Evolutionary conservation across 2,797 vertebrate genomes (phyloP).

Genomic region (Sylvia borin): DNA sequence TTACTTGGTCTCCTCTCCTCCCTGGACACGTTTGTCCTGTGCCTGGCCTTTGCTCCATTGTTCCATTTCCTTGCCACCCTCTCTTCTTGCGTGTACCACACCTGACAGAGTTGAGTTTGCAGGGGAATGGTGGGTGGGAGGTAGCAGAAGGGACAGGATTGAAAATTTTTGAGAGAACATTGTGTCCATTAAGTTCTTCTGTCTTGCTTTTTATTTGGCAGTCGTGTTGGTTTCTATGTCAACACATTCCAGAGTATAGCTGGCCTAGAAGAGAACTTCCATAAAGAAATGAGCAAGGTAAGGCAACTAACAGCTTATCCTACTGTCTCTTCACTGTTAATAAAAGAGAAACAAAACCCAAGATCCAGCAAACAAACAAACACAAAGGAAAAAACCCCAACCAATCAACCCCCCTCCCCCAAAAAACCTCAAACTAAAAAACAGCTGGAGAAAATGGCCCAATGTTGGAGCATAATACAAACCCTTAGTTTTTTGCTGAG

Average conservation of each 20-base stretch:
- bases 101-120: neutral
- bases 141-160: neutral
- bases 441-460: neutral
- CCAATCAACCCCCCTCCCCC: neutral
- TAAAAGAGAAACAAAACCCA: neutral
- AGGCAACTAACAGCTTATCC: conserved; percentile 35
- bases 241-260: conserved; percentile 99
- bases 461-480: neutral
- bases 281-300: conserved; percentile 97
- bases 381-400: neutral
- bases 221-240: conserved; percentile 98
- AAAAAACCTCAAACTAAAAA: neutral
- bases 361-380: neutral
- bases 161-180: neutral
- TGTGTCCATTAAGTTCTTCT: neutral
- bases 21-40: neutral
- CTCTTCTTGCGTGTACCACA: neutral
- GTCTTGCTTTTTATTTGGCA: conserved; percentile 69
- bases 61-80: neutral
- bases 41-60: neutral
- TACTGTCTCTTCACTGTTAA: neutral
- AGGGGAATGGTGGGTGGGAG: neutral
- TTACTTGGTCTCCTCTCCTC: neutral
- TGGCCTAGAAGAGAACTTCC: conserved; percentile 97
- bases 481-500: neutral